Conservation (phyloP, 2,888 invertebrate species). For the Heliconius aoede region DNA sequence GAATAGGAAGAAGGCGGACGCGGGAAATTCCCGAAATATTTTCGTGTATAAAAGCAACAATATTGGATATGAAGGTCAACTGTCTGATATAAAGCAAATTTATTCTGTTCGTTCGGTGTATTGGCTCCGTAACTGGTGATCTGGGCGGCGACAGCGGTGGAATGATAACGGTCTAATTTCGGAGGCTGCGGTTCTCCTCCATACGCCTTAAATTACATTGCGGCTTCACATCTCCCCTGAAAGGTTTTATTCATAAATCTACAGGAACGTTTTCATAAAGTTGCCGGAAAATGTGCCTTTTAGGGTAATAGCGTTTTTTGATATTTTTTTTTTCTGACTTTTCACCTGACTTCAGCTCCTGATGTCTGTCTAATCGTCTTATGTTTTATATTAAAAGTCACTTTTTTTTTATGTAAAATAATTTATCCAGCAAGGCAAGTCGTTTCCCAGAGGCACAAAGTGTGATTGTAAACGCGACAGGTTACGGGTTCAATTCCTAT, state of each 20-base stretch:
- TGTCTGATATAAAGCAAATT: slow-evolving; percentile 80
- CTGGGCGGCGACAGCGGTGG: slow-evolving; percentile 76
- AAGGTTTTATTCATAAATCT: slow-evolving; percentile 84
- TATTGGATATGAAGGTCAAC: slow-evolving; percentile 81
- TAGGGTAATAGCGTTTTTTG: slow-evolving; percentile 62
- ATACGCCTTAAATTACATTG: slow-evolving; percentile 79
- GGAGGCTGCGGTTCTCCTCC: slow-evolving; percentile 70
- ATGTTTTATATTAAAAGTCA: background rate
- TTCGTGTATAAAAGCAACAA: slow-evolving; percentile 74
- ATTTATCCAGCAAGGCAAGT: no score
- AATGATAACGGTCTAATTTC: slow-evolving; percentile 83
- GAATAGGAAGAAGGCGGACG: slow-evolving; percentile 61
- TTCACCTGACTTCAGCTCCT: slow-evolving; percentile 27
- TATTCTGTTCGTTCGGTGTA: slow-evolving; percentile 80
- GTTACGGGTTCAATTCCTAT: no score
- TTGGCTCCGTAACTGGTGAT: slow-evolving; percentile 82
- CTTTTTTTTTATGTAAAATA: no score
- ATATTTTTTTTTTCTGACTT: slow-evolving; percentile 43
- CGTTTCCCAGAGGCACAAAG: no score
- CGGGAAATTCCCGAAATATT: slow-evolving; percentile 68
- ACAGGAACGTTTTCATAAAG: slow-evolving; percentile 79
- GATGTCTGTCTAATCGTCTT: slow-evolving; percentile 31
- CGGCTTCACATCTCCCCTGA: slow-evolving; percentile 76
- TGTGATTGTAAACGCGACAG: no score
- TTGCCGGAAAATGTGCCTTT: slow-evolving; percentile 73